Evolutionary conservation across 2,888 invertebrate genomes (phyloP).

Genomic region (Nematopogon swammerdamellus): DNA sequence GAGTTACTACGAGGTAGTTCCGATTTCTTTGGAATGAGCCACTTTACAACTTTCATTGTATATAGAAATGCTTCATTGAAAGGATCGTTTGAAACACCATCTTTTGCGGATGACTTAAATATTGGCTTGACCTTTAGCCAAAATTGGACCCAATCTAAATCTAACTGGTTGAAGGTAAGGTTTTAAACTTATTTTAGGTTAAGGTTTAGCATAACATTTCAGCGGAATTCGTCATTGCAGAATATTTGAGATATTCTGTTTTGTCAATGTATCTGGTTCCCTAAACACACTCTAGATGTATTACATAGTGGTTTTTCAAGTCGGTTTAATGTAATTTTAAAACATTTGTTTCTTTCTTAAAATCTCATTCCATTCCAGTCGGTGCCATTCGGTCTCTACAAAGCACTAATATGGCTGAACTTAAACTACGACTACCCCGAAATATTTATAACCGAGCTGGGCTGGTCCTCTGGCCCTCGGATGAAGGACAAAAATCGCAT

Average conservation of each 20-base stretch:
- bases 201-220: too few species aligned
- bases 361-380: neutral
- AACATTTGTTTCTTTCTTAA: too few species aligned
- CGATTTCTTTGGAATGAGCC: slow-evolving; percentile 4
- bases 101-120: neutral
- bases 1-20: neutral
- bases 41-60: neutral
- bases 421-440: neutral
- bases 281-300: too few species aligned
- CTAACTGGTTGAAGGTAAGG: neutral
- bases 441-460: neutral
- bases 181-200: too few species aligned
- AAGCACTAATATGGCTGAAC: neutral
- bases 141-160: neutral
- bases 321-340: too few species aligned
- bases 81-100: neutral
- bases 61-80: neutral
- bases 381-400: neutral
- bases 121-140: neutral
- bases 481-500: neutral
- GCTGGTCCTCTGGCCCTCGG: neutral
- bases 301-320: too few species aligned
- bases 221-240: too few species aligned
- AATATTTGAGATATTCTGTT: too few species aligned
- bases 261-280: too few species aligned